Percentiles rank a stretch among this genome's conserved stretches.
These are phyloP conservation scores for Auanema freiburgensis DNA, from an alignment of 2,888 invertebrate species.

Conservation along the genomic window DNA sequence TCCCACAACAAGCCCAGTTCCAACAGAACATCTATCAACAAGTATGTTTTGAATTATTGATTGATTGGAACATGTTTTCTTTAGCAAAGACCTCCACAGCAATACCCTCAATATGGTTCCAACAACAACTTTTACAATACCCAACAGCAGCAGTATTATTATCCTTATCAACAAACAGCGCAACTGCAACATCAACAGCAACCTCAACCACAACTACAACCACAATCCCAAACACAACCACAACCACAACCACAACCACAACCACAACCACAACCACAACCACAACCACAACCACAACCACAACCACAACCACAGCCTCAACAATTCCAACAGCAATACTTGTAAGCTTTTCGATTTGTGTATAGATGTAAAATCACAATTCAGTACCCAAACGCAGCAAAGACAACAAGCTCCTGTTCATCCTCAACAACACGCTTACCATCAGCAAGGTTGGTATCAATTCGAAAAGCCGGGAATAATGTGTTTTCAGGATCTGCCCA, in stretches of 20 bases:
- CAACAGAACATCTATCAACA: background rate
- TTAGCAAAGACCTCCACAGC: too few species aligned
- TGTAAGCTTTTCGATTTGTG: slow-evolving; percentile 2
- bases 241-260: background rate
- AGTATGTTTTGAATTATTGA: too few species aligned
- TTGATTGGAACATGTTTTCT: too few species aligned
- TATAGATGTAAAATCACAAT: background rate
- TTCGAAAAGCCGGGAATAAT: too few species aligned
- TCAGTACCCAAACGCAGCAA: background rate
- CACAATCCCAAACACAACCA: slow-evolving; percentile 1
- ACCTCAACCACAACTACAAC: slow-evolving; percentile 6
- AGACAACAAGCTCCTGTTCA: slow-evolving; percentile 6
- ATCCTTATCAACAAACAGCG: background rate
- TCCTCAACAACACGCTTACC: background rate
- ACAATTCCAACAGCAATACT: slow-evolving; percentile 4
- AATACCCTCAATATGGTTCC: too few species aligned
- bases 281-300: slow-evolving; percentile 6
- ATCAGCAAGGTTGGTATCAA: too few species aligned
- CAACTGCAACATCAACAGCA: too few species aligned
- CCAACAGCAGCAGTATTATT: slow-evolving; percentile 10
- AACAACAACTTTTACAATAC: background rate
- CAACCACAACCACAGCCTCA: slow-evolving; percentile 15
- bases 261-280: too few species aligned
- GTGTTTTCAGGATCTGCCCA: too few species aligned
- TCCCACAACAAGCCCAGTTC: background rate